Percentiles rank a stretch among this genome's conserved stretches.
phyloP scores from a whole-genome alignment of 1,140 invertebrate genomes.

The Brachionus rubens region DNA sequence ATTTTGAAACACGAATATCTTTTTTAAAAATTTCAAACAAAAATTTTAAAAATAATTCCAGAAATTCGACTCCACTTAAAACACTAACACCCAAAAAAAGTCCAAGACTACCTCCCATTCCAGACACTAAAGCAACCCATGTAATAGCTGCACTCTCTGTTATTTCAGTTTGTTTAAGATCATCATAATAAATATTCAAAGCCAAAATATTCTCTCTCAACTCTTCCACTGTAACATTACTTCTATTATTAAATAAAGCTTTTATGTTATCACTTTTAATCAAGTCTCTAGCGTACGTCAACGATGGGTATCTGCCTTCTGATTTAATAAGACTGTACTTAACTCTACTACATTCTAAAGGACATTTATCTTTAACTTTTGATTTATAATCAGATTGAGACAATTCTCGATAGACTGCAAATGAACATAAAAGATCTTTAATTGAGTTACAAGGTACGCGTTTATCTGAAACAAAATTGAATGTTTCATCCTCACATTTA shows the following conservation, averaged over 20 bases:
- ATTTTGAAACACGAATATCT: too few species aligned
- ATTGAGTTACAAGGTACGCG: background rate
- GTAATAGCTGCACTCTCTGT: background rate
- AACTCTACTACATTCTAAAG: conserved; percentile 15
- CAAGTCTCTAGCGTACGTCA: background rate
- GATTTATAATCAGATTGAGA: background rate
- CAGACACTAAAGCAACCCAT: background rate
- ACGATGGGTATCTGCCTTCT: background rate
- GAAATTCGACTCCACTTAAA: background rate
- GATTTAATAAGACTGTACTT: background rate
- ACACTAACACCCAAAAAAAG: conserved; percentile 11
- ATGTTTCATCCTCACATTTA: background rate
- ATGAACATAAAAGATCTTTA: background rate
- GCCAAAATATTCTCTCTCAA: background rate
- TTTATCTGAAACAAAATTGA: background rate
- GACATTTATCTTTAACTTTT: background rate
- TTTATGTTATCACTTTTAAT: background rate
- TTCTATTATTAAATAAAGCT: background rate
- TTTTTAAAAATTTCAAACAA: background rate
- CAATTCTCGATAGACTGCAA: background rate
- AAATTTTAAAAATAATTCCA: background rate
- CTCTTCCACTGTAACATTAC: background rate
- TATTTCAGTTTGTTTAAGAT: background rate
- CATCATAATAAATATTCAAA: conserved; percentile 4
- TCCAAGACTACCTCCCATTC: conserved; percentile 2